Evolutionary conservation across 53 echinoderm and acorn worm species (phyloP), one percentile per base, ranked within the genome.

Genomic region (Astropecten irregularis): DNA sequence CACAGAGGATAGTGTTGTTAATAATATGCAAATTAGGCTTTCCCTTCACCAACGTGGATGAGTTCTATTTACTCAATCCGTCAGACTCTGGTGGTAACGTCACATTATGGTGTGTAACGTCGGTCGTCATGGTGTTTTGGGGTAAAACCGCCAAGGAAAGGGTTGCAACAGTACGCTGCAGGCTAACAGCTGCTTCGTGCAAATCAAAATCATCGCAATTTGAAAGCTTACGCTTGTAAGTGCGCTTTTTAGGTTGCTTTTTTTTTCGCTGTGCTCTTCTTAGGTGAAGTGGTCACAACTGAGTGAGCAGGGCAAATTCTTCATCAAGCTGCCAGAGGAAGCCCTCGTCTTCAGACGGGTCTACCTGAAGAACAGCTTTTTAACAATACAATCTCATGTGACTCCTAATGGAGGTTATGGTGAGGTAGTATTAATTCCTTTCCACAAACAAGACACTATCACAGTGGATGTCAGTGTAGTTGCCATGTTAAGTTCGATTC

Each of bases 131-230:
- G n/a, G 36, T 37, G 16, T 47, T 9, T 28, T 49, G 46, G 15
- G 6, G 32, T 28, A 22, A 10, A 28, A 70, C 5, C 23, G 47
- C 30, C 15, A 15, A 22, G 27, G 70, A 5, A 15, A 70, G 39
- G 10, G 27, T 18, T 29, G 70, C 70, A 48, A 70, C 70, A 25
- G 47, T 70, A 27, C 48, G 70, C 49, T 70, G 68, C 49, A 70
- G n/a, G n/a, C 18, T 49, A 10, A 29, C 26, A 28, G 48, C 47
- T 26, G 49, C 32, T 28, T 47, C 28, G 48, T 18, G 70, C 7
- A 47, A 29, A 29, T 70, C 49, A 9, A 49, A 28, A 5, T 30
- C 49, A 46, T 46, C 30, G 8, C 3, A 19, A 18, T 67, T 22
- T 8, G 22, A 39, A 28, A 21, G 39, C 14, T 67, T 67, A 25